These are phyloP conservation scores for Meloidogyne exigua DNA, from an alignment of 1,140 invertebrate species.

Conservation along the genomic window DNA sequence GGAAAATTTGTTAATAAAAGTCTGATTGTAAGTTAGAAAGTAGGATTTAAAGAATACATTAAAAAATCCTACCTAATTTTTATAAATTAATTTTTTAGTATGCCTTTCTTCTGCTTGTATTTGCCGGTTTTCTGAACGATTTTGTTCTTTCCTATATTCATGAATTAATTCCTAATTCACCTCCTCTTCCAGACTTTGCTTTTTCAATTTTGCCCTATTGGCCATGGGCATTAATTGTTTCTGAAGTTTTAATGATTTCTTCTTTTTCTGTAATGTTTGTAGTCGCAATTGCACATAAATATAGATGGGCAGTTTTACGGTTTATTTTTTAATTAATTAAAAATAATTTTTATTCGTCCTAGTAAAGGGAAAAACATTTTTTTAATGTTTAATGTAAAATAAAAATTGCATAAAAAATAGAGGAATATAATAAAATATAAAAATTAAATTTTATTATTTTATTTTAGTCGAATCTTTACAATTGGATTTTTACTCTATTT, in stretches of 20 bases:
- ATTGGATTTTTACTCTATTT: slow-evolving; percentile 49
- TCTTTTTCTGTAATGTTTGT: slow-evolving; percentile 37
- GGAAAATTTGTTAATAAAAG: background rate
- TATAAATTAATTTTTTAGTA: slow-evolving; percentile 27
- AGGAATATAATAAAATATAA: too few relatives aligned
- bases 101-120: slow-evolving; percentile 42
- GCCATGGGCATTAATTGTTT: slow-evolving; percentile 38
- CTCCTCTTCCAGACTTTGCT: slow-evolving; percentile 48
- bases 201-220: slow-evolving; percentile 47
- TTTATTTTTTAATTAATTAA: background rate
- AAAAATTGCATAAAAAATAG: background rate
- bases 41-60: too few relatives aligned
- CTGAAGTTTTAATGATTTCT: slow-evolving; percentile 49
- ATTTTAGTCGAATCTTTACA: slow-evolving; percentile 40
- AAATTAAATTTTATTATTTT: too few relatives aligned
- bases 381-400: too few relatives aligned
- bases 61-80: too few relatives aligned
- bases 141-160: slow-evolving; percentile 51
- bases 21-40: too few relatives aligned
- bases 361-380: too few relatives aligned
- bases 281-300: slow-evolving; percentile 42
- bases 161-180: slow-evolving; percentile 40
- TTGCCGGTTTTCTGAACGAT: slow-evolving; percentile 44
- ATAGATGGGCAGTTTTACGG: slow-evolving; percentile 50
- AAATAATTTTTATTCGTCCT: too few relatives aligned